These are phyloP conservation scores for Augochlorella aurata DNA, from an alignment of 2,888 invertebrate genomes.

Conservation along the genomic window DNA sequence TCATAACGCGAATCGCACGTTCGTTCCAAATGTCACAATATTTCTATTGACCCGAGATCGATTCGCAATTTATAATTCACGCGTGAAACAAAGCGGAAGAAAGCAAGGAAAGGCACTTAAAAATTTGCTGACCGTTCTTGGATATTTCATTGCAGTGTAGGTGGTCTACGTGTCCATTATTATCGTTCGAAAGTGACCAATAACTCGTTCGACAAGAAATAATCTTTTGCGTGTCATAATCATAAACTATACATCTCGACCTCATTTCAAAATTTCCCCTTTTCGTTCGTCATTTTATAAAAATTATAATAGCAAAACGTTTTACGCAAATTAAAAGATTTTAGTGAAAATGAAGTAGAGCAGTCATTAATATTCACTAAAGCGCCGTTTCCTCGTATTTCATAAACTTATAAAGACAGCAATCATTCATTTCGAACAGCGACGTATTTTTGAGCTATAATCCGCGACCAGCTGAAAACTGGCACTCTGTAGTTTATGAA, in stretches of 20 bases:
- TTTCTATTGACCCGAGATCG: neutral
- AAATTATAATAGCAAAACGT: neutral
- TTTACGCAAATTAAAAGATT: neutral
- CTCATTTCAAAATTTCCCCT: neutral
- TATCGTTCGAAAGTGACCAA: too few relatives aligned
- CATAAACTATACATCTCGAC: neutral
- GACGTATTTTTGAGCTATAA: neutral
- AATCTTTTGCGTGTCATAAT: too few relatives aligned
- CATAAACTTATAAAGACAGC: neutral
- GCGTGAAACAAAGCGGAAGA: neutral
- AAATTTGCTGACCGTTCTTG: constrained; percentile 4
- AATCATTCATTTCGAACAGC: neutral
- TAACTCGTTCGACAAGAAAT: too few relatives aligned
- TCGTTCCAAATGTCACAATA: neutral
- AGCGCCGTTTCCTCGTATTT: neutral
- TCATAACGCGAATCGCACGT: neutral
- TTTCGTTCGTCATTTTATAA: neutral
- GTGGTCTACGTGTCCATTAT: too few relatives aligned
- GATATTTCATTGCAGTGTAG: constrained; percentile 2
- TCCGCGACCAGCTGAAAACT: neutral
- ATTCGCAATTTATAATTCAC: neutral
- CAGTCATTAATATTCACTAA: neutral
- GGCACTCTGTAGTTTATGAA: neutral
- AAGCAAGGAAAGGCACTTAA: neutral
- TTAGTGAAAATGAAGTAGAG: neutral